Percentiles rank a stretch among this genome's conserved stretches.
These are phyloP conservation scores for Drosophila punjabiensis DNA, from an alignment of 1,140 invertebrate species.

Conservation along the genomic window DNA sequence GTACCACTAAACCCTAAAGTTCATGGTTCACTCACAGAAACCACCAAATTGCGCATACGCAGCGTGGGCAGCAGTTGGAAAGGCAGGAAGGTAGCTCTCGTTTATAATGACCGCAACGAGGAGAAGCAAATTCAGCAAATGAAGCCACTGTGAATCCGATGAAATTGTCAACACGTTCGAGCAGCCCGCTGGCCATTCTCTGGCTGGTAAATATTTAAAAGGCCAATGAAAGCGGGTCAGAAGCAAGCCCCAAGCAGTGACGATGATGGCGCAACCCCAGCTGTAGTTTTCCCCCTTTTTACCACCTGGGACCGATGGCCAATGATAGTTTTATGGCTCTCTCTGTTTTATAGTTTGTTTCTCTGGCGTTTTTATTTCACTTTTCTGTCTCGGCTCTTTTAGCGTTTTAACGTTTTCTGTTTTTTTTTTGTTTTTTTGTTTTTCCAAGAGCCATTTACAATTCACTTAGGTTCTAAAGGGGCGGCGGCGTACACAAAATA, in stretches of 20 bases:
- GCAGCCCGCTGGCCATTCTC: slow-evolving; percentile 2
- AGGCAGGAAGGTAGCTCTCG: background rate
- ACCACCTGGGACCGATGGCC: slow-evolving; percentile 26
- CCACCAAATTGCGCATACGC: slow-evolving; percentile 33
- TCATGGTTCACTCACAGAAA: slow-evolving; percentile 7
- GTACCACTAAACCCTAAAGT: background rate
- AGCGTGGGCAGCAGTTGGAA: slow-evolving; percentile 2
- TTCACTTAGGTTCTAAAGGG: slow-evolving; percentile 37
- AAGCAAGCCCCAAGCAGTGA: slow-evolving; percentile 25
- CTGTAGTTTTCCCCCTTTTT: slow-evolving; percentile 7
- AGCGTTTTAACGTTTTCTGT: slow-evolving; percentile 1
- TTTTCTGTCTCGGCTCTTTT: slow-evolving; percentile 31
- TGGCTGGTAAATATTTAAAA: slow-evolving; percentile 76
- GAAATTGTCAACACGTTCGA: slow-evolving; percentile 49
- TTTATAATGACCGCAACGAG: slow-evolving; percentile 47
- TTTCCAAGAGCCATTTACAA: slow-evolving; percentile 28
- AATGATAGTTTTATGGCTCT: slow-evolving; percentile 40
- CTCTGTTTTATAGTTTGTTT: slow-evolving; percentile 33
- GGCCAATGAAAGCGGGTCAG: slow-evolving; percentile 35
- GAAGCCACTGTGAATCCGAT: slow-evolving; percentile 22
- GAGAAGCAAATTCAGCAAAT: slow-evolving; percentile 18
- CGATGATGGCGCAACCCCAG: slow-evolving; percentile 25
- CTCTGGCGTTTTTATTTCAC: slow-evolving; percentile 43
- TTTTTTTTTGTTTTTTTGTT: background rate
- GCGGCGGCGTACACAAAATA: slow-evolving; percentile 23